Evolutionary conservation across 2,888 invertebrate genomes (phyloP), one percentile per base, ranked within the genome.

Genomic region (Scaptomyza reducta): DNA sequence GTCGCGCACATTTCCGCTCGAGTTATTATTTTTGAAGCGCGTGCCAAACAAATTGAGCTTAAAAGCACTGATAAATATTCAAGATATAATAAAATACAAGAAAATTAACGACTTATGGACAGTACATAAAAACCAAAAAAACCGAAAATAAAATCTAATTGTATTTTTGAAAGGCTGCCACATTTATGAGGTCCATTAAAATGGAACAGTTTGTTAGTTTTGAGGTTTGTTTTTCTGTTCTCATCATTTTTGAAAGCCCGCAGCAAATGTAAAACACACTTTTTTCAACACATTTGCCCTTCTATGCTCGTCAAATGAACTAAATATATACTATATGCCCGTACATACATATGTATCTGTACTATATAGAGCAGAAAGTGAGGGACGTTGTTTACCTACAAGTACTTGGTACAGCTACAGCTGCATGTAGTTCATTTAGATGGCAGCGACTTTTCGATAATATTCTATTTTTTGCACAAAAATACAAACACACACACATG

Each of bases 1-100:
- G 90, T 90, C 90, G 88, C 90, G 80, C 77, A 78, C 81, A 85
- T 80, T 88, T 90, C 90, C 90, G 90, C 87, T 80, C 82, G 72
- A 59, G 42, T 66, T 71, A 6, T 10, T 9, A 1, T 38, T 38
- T 9, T 51, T 61, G 18, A 45, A 72, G 79, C 82, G 70, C 83
- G 76, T 87, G 80, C 84, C 84, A 64, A 33, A 50, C 59, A 54
- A 75, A 61, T 66, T 68, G 61, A 44, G 44, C 33, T 6, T 11
- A 14, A 29, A 50, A 70, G 59, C 35, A 70, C 65, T 49, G 18
- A 35, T 18, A 10, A 38, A 29, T 22, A 31, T 42, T 31, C 3
- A 5, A 18, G 25, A 2, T 11, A 45, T 6, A 22, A 18, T 38
- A 7, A 9, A 40, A 11, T 29, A 22, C 11, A 10, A 16, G 18